These are phyloP conservation scores for Halcyon smyrnensis DNA, from an alignment of 2,797 vertebrate species.

Conservation along the genomic window DNA sequence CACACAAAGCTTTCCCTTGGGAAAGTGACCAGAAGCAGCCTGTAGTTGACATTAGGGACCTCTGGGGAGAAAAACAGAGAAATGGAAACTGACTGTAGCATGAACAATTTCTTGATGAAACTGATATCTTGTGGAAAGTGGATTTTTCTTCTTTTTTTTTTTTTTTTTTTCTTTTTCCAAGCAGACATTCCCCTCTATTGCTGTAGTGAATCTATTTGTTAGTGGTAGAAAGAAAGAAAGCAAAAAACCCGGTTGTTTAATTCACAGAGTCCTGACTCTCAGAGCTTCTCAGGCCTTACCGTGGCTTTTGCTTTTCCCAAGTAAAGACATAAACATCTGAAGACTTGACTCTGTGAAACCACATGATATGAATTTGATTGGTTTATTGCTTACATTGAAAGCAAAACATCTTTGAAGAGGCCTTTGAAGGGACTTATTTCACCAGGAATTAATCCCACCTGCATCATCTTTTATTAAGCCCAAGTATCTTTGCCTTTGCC, in stretches of 20 bases:
- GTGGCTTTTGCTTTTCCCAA: neutral
- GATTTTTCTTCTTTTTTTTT: neutral
- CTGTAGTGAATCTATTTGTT: neutral
- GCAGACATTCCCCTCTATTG: neutral
- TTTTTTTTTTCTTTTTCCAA: neutral
- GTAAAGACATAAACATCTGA: neutral
- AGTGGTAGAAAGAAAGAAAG: neutral
- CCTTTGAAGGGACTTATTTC: neutral
- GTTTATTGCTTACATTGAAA: too few relatives aligned
- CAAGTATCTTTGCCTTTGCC: neutral
- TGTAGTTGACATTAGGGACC: neutral
- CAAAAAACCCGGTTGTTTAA: neutral
- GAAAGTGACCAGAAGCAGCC: conserved; percentile 34
- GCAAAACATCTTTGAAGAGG: neutral
- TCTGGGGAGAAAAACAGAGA: conserved; percentile 10
- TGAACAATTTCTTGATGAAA: neutral
- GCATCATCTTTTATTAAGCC: neutral
- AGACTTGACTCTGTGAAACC: neutral
- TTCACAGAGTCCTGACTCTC: neutral
- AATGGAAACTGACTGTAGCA: neutral
- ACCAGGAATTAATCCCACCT: neutral
- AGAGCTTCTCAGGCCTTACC: neutral
- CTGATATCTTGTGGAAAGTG: neutral
- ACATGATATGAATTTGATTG: too few relatives aligned
- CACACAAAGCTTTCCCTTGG: conserved; percentile 44